phyloP scores from a whole-genome alignment of 1,140 invertebrate species.

The Teleogryllus occipitalis region DNA sequence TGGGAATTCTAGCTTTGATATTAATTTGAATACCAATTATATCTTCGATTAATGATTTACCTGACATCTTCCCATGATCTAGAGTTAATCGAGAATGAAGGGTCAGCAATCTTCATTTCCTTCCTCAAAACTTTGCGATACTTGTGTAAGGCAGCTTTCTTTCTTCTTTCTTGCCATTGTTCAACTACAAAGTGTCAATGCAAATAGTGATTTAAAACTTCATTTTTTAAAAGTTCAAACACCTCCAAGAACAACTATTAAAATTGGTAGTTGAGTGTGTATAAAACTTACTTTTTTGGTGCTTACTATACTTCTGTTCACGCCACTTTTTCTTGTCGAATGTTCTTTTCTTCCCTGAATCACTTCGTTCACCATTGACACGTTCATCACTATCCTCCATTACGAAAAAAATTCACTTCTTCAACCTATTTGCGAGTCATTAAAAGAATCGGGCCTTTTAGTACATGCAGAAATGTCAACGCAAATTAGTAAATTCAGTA shows the following conservation, averaged over 20 bases:
- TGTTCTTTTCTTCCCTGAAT: conserved; percentile 34
- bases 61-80: not conserved
- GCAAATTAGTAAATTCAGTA: no score
- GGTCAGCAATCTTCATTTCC: conserved; percentile 27
- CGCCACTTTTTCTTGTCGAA: conserved; percentile 57
- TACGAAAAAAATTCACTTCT: no score
- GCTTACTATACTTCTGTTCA: conserved; percentile 55
- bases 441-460: no score
- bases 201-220: not conserved
- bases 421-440: no score
- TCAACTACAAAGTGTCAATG: conserved; percentile 35
- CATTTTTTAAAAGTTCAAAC: not conserved
- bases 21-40: not conserved
- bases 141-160: conserved; percentile 41
- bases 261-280: not conserved
- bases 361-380: not conserved
- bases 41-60: not conserved
- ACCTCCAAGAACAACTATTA: not conserved
- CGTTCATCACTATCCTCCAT: no score
- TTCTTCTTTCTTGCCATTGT: conserved; percentile 53
- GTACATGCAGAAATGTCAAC: no score
- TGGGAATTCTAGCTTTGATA: not conserved
- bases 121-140: conserved; percentile 49
- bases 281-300: conserved; percentile 43
- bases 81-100: not conserved